Evolutionary conservation across 2,888 invertebrate species (phyloP).

Genomic region (Platerodrilus igneus): DNA sequence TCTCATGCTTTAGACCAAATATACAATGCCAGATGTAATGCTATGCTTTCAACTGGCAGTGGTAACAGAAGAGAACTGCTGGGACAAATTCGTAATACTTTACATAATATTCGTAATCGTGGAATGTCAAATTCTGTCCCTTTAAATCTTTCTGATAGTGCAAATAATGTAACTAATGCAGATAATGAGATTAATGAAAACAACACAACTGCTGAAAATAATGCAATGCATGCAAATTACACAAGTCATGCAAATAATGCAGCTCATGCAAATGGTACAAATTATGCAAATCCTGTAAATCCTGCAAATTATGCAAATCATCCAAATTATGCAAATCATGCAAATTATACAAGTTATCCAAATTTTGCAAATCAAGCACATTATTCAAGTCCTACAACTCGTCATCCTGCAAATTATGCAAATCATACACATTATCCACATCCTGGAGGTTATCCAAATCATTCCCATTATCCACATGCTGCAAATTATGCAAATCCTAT

Average conservation of each 20-base stretch:
- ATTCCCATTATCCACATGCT: neutral
- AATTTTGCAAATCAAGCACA: constrained; percentile 2
- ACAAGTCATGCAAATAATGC: constrained; percentile 4
- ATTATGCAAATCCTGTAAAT: neutral
- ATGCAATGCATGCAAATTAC: neutral
- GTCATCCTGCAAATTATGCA: neutral
- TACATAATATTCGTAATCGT: constrained; percentile 29
- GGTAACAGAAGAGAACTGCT: constrained; percentile 30
- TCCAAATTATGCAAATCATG: constrained; percentile 3
- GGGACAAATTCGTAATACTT: constrained; percentile 30
- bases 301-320: neutral
- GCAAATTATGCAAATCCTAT: constrained; percentile 1
- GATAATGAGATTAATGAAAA: constrained; percentile 4
- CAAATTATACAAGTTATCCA: constrained; percentile 1
- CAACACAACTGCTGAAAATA: neutral
- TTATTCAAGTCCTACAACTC: neutral
- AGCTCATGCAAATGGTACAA: constrained; percentile 2
- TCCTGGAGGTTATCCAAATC: constrained; percentile 3
- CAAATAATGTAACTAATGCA: constrained; percentile 1
- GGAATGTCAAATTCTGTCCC: constrained; percentile 9
- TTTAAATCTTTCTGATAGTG: too few species aligned
- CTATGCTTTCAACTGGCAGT: constrained; percentile 38
- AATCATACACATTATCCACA: neutral
- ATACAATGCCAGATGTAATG: constrained; percentile 39
- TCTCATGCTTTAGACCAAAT: constrained; percentile 39